These are phyloP conservation scores for Eristalis pertinax DNA, from an alignment of 2,888 invertebrate genomes.

Conservation along the genomic window DNA sequence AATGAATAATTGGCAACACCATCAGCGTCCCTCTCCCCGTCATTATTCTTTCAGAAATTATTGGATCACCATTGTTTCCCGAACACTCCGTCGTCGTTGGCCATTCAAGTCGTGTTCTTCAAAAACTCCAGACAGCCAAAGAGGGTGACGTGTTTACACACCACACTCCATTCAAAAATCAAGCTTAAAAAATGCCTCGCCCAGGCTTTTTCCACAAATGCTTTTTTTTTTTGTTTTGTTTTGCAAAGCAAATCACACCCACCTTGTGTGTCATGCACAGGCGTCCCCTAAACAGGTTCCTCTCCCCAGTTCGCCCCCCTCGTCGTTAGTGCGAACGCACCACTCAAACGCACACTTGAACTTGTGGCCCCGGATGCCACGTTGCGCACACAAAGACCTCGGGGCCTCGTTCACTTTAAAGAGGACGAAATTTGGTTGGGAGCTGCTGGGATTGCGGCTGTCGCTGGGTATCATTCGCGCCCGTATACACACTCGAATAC, in stretches of 20 bases:
- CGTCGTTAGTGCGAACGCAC: constrained; percentile 47
- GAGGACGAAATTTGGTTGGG: constrained; percentile 46
- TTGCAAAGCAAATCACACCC: constrained; percentile 20
- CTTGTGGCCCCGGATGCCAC: constrained; percentile 33
- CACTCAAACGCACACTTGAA: constrained; percentile 70
- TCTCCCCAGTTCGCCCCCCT: background rate
- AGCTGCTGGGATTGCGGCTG: constrained; percentile 17
- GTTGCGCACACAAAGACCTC: background rate
- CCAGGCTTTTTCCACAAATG: background rate
- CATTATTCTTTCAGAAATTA: background rate
- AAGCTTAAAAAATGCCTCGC: background rate
- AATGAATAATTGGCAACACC: constrained; percentile 1
- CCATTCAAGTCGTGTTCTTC: background rate
- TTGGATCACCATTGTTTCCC: background rate
- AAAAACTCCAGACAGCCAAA: background rate
- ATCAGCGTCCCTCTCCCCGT: background rate
- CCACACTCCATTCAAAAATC: background rate
- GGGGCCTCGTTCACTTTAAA: constrained; percentile 28
- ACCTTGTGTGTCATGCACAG: constrained; percentile 6
- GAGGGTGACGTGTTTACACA: background rate
- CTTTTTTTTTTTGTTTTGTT: background rate
- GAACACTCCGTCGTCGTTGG: background rate
- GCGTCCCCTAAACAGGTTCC: constrained; percentile 61
- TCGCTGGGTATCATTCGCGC: background rate
- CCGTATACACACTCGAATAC: background rate